Evolutionary conservation across 2,888 invertebrate genomes (phyloP).

Genomic region (Drosophila putrida): DNA sequence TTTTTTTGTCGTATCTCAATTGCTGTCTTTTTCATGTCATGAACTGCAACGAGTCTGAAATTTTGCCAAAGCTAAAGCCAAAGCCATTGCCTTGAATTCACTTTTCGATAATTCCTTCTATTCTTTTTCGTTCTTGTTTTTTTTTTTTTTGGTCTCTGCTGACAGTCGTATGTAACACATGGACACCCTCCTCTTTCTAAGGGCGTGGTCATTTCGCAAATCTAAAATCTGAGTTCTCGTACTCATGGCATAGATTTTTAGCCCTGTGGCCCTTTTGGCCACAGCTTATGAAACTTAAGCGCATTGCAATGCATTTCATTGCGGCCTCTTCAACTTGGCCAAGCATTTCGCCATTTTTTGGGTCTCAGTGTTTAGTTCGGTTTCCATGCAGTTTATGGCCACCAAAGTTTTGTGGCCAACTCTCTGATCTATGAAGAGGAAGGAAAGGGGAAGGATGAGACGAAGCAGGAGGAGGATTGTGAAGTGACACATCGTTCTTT

Average conservation of each 20-base stretch:
- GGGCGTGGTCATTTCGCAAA: conserved; percentile 47
- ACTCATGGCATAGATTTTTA: conserved; percentile 48
- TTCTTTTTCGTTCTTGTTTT: background rate
- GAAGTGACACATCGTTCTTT: conserved; percentile 32
- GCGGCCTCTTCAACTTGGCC: conserved; percentile 59
- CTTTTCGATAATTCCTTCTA: conserved; percentile 76
- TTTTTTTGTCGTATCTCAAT: too few species aligned
- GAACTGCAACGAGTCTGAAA: conserved; percentile 22
- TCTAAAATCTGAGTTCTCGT: conserved; percentile 23
- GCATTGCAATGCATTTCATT: conserved; percentile 66
- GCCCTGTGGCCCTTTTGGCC: conserved; percentile 43
- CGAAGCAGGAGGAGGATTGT: conserved; percentile 5
- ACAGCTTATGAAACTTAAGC: conserved; percentile 70
- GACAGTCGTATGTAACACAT: conserved; percentile 54
- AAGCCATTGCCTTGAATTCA: conserved; percentile 75
- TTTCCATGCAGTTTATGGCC: conserved; percentile 50
- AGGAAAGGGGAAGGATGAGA: background rate
- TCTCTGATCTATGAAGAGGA: conserved; percentile 42
- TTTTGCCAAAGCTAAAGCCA: conserved; percentile 11
- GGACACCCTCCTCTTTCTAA: conserved; percentile 7
- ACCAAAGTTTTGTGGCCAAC: conserved; percentile 59
- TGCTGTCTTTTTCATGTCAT: conserved; percentile 26
- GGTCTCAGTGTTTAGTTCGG: conserved; percentile 38
- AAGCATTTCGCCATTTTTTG: conserved; percentile 20
- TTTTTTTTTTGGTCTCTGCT: conserved; percentile 18